Percentiles rank a stretch among this genome's conserved stretches.
These are phyloP conservation scores for Ariopsis seemanni DNA, from an alignment of 2,113 vertebrate genomes.

Conservation along the genomic window DNA sequence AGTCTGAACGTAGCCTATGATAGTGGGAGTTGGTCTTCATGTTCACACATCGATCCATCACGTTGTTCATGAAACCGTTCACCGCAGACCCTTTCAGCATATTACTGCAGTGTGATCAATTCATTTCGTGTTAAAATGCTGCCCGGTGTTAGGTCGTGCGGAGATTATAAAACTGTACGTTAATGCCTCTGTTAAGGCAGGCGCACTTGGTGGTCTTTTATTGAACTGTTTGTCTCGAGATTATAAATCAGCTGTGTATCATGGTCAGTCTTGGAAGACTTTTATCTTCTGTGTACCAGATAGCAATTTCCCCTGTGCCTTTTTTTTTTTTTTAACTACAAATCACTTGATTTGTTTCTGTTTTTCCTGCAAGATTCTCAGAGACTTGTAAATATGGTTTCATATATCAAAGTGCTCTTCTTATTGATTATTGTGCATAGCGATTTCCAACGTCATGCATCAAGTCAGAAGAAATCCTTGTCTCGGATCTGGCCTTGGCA, in stretches of 20 bases:
- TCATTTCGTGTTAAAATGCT: not conserved
- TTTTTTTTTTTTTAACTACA: not conserved
- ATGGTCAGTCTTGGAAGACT: not conserved
- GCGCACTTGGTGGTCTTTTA: not conserved
- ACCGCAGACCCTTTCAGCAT: not conserved
- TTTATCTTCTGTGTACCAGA: not conserved
- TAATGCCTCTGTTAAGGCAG: slow-evolving; percentile 1
- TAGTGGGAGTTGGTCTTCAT: not conserved
- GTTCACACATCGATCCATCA: not conserved
- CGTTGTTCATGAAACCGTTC: not conserved
- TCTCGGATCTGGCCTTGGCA: not conserved
- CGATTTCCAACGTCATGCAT: not conserved
- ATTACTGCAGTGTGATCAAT: not conserved
- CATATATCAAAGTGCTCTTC: not conserved
- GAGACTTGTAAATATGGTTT: not conserved
- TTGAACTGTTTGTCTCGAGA: not conserved
- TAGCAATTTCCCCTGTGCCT: not conserved
- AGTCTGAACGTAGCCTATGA: too few species aligned
- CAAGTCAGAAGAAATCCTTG: not conserved
- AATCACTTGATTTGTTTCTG: not conserved
- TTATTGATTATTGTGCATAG: not conserved
- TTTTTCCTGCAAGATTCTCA: not conserved
- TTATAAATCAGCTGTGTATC: not conserved
- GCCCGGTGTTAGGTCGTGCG: not conserved
- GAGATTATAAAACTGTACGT: not conserved